Conservation (phyloP, 2,797 vertebrate species). For the Lagorchestes hirsutus region DNA sequence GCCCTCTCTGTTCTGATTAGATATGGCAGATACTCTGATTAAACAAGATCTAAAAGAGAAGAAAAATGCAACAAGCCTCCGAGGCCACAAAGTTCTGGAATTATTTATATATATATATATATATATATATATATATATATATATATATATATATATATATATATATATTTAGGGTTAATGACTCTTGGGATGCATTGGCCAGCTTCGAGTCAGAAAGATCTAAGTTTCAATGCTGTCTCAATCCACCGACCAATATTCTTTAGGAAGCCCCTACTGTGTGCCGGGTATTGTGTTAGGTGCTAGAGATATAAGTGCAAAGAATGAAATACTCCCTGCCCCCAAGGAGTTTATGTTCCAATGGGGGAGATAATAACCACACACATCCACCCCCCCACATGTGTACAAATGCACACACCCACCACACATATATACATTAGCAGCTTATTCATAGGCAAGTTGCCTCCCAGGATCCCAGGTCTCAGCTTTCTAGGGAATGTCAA, state of each 20-base stretch:
- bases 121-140: background rate
- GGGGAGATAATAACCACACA: background rate
- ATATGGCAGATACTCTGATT: conserved; percentile 38
- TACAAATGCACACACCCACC: background rate
- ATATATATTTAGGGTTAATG: too few relatives aligned
- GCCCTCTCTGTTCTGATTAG: conserved; percentile 68
- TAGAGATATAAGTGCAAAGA: background rate
- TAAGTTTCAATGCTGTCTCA: background rate
- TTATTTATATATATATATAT: conserved; percentile 9
- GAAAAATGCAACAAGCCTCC: background rate
- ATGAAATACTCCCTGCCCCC: background rate
- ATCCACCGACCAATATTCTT: background rate
- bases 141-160: background rate
- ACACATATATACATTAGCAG: background rate
- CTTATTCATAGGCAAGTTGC: background rate
- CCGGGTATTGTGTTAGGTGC: background rate
- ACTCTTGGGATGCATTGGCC: background rate
- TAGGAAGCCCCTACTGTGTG: conserved; percentile 15
- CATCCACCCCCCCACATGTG: too few relatives aligned
- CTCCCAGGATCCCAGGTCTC: background rate
- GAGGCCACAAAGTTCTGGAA: background rate
- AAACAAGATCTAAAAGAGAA: conserved; percentile 25
- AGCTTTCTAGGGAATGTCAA: background rate
- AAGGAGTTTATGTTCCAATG: background rate
- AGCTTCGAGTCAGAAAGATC: background rate